These are phyloP conservation scores for Plecotus auritus DNA, from an alignment of 2,113 vertebrate species.

Conservation along the genomic window DNA sequence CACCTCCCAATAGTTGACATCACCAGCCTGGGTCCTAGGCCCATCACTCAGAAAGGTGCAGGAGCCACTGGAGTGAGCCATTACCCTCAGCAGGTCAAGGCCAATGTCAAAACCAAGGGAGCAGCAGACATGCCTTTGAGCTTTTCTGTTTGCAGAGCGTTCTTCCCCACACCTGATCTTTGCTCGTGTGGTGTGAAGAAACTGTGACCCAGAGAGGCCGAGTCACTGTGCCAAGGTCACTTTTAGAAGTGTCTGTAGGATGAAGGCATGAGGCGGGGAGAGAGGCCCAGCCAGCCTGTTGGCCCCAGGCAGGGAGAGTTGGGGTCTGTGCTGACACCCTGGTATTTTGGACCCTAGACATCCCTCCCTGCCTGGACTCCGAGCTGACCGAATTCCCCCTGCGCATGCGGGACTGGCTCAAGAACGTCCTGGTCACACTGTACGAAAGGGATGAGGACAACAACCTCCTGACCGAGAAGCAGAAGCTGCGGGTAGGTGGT, in stretches of 20 bases:
- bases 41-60: not conserved
- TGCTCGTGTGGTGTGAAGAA: not conserved
- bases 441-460: conserved; percentile 94
- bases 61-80: not conserved
- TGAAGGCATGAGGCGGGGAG: not conserved
- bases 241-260: no score
- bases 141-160: not conserved
- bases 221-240: not conserved
- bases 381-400: conserved; percentile 97
- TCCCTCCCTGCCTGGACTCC: conserved; percentile 90
- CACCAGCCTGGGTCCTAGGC: not conserved
- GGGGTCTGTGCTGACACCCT: not conserved
- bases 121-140: not conserved
- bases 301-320: not conserved
- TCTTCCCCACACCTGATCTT: not conserved
- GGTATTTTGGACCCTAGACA: conserved; percentile 80
- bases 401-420: conserved; percentile 99
- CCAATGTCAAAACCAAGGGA: not conserved
- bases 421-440: conserved; percentile 97
- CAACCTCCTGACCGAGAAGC: conserved; percentile 97
- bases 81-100: not conserved
- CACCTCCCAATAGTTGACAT: not conserved
- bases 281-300: fast-evolving
- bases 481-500: conserved; percentile 92
- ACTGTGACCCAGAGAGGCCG: not conserved